phyloP scores from a whole-genome alignment of 2,113 vertebrate species.

The Toxotes chatareus region DNA sequence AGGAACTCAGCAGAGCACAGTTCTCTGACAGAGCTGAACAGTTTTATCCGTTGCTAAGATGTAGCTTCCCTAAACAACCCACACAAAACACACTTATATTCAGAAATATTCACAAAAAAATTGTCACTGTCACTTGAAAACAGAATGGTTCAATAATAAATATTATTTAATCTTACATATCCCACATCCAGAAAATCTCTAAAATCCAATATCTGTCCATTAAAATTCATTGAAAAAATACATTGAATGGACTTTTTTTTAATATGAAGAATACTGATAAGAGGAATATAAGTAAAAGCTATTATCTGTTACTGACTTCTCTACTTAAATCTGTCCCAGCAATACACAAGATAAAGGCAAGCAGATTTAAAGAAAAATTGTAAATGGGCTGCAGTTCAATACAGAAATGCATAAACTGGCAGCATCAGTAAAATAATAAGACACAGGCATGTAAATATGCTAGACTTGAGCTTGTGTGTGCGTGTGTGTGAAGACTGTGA shows the following conservation, averaged over 20 bases:
- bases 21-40: not conserved
- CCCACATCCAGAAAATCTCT: not conserved
- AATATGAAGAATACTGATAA: not conserved
- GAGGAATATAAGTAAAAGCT: not conserved
- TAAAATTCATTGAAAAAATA: not conserved
- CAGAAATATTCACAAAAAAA: not conserved
- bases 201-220: not conserved
- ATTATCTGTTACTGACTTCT: not conserved
- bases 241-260: not conserved
- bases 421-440: conserved; percentile 6
- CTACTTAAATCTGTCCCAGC: not conserved
- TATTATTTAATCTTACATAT: not conserved
- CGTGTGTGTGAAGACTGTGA: not conserved
- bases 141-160: not conserved
- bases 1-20: not conserved
- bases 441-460: not conserved
- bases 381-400: not conserved
- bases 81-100: not conserved
- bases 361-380: not conserved
- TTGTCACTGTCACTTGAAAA: not conserved
- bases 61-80: not conserved
- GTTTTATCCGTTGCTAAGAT: not conserved
- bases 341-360: not conserved
- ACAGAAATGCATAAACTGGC: not conserved
- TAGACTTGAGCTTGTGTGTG: not conserved